These are phyloP conservation scores for Drosophila repletoides DNA, from an alignment of 1,140 invertebrate species.

Conservation along the genomic window DNA sequence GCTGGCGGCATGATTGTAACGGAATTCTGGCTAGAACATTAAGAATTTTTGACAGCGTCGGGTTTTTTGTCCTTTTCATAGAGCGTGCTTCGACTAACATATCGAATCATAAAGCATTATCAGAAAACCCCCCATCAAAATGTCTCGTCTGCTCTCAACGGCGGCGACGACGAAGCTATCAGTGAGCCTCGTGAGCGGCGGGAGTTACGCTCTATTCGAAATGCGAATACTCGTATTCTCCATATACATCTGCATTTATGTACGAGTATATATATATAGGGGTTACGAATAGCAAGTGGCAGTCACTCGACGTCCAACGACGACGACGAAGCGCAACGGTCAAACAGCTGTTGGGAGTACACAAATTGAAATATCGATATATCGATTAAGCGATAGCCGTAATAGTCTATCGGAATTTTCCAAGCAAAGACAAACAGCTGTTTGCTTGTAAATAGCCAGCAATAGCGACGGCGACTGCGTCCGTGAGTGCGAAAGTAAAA, in stretches of 20 bases:
- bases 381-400: conserved; percentile 33
- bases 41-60: conserved; percentile 21
- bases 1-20: conserved; percentile 1
- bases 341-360: conserved; percentile 13
- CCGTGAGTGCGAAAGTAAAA: conserved; percentile 41
- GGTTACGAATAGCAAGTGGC: conserved; percentile 8
- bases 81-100: conserved; percentile 1
- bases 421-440: conserved; percentile 35
- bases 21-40: background rate
- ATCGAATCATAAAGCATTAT: conserved; percentile 35
- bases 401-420: conserved; percentile 13
- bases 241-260: conserved; percentile 18
- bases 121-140: conserved; percentile 56
- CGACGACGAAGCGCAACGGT: conserved; percentile 8
- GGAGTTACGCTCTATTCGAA: conserved; percentile 11
- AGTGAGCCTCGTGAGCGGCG: conserved; percentile 23
- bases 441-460: conserved; percentile 33
- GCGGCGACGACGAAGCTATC: conserved; percentile 32
- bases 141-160: background rate
- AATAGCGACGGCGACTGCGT: too few species aligned
- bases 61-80: conserved; percentile 7
- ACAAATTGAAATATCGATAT: conserved; percentile 21
- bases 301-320: conserved; percentile 47
- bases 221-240: too few species aligned
- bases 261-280: conserved; percentile 47